These are phyloP conservation scores for Idaea dimidiata DNA, from an alignment of 2,888 invertebrate genomes.

Conservation along the genomic window DNA sequence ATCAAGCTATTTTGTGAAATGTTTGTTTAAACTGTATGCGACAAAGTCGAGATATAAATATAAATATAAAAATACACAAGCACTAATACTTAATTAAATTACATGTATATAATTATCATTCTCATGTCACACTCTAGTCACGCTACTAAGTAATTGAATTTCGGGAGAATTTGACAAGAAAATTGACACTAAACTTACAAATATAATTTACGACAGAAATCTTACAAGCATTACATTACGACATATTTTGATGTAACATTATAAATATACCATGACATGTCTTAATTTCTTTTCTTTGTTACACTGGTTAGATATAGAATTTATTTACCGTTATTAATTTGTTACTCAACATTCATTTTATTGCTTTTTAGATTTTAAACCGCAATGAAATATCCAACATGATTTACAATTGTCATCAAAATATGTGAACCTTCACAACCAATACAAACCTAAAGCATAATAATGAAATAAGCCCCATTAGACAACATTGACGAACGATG, in stretches of 20 bases:
- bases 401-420: conserved; percentile 7
- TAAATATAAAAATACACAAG: conserved; percentile 46
- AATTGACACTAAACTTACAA: conserved; percentile 76
- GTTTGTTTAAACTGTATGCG: conserved; percentile 18
- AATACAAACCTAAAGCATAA: background rate
- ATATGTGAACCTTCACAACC: conserved; percentile 2
- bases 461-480: background rate
- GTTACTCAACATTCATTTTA: background rate
- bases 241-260: background rate
- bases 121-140: conserved; percentile 46
- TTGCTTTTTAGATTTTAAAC: background rate
- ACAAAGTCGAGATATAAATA: conserved; percentile 8
- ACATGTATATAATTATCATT: conserved; percentile 16
- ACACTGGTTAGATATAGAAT: background rate
- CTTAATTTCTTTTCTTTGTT: too few relatives aligned
- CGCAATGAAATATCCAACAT: background rate
- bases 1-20: background rate
- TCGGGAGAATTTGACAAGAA: conserved; percentile 80
- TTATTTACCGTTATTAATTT: background rate
- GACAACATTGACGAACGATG: background rate
- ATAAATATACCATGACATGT: background rate
- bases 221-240: conserved; percentile 14
- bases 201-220: conserved; percentile 42
- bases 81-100: conserved; percentile 27
- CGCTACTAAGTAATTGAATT: conserved; percentile 79